These are phyloP conservation scores for Synergus laeviventris DNA, from an alignment of 2,888 invertebrate species.

Conservation along the genomic window DNA sequence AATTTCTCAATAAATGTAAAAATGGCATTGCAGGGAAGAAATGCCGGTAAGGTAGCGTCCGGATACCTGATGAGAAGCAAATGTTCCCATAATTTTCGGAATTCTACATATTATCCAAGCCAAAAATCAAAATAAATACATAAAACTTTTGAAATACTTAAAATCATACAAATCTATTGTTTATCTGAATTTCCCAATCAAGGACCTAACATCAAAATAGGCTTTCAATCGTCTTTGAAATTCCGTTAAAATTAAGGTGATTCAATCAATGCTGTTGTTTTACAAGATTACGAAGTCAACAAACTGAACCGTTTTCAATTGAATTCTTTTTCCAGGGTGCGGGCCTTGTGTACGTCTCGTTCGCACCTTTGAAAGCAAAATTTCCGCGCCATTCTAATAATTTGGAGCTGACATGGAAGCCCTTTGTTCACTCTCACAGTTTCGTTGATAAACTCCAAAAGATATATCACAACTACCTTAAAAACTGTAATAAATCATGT, in stretches of 20 bases:
- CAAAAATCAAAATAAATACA: no score
- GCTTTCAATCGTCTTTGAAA: background rate
- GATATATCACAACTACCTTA: background rate
- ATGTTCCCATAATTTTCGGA: no score
- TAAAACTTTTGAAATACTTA: background rate
- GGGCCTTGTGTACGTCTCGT: slow-evolving; percentile 80
- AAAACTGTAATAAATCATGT: background rate
- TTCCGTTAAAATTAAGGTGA: background rate
- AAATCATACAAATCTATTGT: background rate
- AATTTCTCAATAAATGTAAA: no score
- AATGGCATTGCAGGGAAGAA: no score
- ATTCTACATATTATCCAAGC: no score
- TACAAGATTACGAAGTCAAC: slow-evolving; percentile 74
- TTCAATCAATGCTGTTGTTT: slow-evolving; percentile 29
- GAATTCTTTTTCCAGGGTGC: slow-evolving; percentile 82
- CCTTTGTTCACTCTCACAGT: background rate
- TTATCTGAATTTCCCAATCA: background rate
- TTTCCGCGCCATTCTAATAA: slow-evolving; percentile 80
- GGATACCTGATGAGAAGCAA: no score
- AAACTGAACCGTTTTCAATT: slow-evolving; percentile 79
- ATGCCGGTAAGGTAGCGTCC: no score
- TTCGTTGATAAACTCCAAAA: background rate
- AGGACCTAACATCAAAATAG: background rate
- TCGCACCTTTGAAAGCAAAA: slow-evolving; percentile 82
- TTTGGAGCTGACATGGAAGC: background rate